Evolutionary conservation across 35 echinoderm and acorn worm species (phyloP).

Genomic region (Chiridota heheva): DNA sequence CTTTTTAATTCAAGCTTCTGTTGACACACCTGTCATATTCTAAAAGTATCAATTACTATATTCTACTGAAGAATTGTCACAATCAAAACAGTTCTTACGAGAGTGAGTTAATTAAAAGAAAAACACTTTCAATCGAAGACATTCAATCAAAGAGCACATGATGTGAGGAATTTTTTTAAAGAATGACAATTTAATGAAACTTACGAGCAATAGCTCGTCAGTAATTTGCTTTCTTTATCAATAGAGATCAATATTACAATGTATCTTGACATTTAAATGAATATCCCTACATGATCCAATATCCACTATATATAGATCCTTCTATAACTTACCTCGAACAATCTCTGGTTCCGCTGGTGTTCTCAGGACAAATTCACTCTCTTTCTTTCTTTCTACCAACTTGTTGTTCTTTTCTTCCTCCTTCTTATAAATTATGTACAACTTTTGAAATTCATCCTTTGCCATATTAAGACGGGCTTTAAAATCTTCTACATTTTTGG

Average conservation of each 20-base stretch:
- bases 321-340: slow-evolving; percentile 2
- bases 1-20: background rate
- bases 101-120: background rate
- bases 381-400: slow-evolving; percentile 21
- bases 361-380: background rate
- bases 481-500: slow-evolving; percentile 62
- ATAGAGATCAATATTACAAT: background rate
- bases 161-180: background rate
- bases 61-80: background rate
- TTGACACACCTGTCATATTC: background rate
- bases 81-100: background rate
- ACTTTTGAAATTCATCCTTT: slow-evolving; percentile 80
- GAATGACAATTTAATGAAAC: background rate
- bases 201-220: background rate
- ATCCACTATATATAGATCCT: background rate
- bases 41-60: background rate
- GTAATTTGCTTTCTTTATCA: background rate
- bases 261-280: background rate
- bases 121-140: too few relatives aligned
- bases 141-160: background rate
- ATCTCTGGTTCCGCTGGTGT: background rate
- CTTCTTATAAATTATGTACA: slow-evolving; percentile 55
- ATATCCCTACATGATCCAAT: background rate
- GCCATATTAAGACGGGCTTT: slow-evolving; percentile 72
- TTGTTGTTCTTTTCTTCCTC: slow-evolving; percentile 43